Evolutionary conservation across 2,888 invertebrate genomes (phyloP).

Genomic region (Lasioglossum calceatum): DNA sequence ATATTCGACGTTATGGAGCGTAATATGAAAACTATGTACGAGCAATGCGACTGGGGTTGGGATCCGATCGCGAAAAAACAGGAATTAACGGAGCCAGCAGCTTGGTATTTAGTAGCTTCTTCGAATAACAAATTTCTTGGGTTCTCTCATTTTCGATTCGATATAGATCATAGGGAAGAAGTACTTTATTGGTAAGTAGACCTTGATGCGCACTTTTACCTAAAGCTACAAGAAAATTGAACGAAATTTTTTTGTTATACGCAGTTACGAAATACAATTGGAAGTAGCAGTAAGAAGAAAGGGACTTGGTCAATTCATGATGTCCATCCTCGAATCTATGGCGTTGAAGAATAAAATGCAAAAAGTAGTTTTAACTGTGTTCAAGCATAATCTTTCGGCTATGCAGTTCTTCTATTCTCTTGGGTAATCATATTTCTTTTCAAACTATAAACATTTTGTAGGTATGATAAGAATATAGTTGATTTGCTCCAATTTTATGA

Average conservation of each 20-base stretch:
- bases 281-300: slow-evolving; percentile 89
- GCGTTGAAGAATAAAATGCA: slow-evolving; percentile 91
- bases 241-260: slow-evolving; percentile 58
- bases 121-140: slow-evolving; percentile 86
- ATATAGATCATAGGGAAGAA: slow-evolving; percentile 88
- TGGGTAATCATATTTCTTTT: slow-evolving; percentile 86
- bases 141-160: slow-evolving; percentile 91
- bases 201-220: not conserved
- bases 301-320: slow-evolving; percentile 93
- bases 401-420: slow-evolving; percentile 91
- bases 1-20: slow-evolving; percentile 90
- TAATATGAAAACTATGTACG: slow-evolving; percentile 92
- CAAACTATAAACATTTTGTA: not conserved
- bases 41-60: slow-evolving; percentile 87
- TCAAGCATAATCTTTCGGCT: slow-evolving; percentile 91
- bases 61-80: slow-evolving; percentile 87
- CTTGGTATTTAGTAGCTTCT: slow-evolving; percentile 88
- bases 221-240: not conserved
- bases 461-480: not conserved
- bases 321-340: slow-evolving; percentile 91
- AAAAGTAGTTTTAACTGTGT: slow-evolving; percentile 93
- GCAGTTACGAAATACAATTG: slow-evolving; percentile 95
- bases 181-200: slow-evolving; percentile 89
- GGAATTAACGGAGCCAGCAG: slow-evolving; percentile 88
- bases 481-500: slow-evolving; percentile 23